Conservation (phyloP, 1,140 invertebrate species). For the Goniozus legneri region DNA sequence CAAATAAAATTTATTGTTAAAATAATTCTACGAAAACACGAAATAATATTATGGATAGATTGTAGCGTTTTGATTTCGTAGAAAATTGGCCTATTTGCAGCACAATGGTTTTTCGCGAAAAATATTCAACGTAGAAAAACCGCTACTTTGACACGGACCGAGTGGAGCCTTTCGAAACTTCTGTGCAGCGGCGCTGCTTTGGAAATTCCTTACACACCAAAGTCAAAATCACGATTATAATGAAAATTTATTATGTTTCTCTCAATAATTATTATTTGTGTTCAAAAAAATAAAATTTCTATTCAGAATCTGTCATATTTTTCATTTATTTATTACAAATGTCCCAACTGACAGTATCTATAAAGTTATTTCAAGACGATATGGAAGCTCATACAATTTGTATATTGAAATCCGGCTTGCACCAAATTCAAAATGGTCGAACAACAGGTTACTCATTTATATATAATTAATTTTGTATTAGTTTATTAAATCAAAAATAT, state of each 20-base stretch:
- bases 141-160: conserved; percentile 14
- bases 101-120: too few relatives aligned
- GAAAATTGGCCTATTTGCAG: too few relatives aligned
- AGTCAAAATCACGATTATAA: conserved; percentile 16
- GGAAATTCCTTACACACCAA: conserved; percentile 20
- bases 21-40: not conserved
- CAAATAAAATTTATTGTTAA: not conserved
- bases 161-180: conserved; percentile 25
- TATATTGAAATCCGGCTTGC: conserved; percentile 10
- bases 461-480: too few relatives aligned
- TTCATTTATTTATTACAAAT: not conserved
- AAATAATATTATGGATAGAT: not conserved
- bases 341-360: too few relatives aligned
- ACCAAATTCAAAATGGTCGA: conserved; percentile 24
- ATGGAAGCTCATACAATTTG: conserved; percentile 2
- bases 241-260: not conserved
- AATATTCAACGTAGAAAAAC: conserved; percentile 7
- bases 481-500: too few relatives aligned
- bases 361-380: not conserved
- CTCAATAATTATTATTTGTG: too few relatives aligned
- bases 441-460: too few relatives aligned
- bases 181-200: conserved; percentile 21
- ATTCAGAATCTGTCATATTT: not conserved
- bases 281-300: not conserved
- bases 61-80: not conserved